Conservation (phyloP, 1,140 invertebrate species). For the Drosophila ananassae region DNA sequence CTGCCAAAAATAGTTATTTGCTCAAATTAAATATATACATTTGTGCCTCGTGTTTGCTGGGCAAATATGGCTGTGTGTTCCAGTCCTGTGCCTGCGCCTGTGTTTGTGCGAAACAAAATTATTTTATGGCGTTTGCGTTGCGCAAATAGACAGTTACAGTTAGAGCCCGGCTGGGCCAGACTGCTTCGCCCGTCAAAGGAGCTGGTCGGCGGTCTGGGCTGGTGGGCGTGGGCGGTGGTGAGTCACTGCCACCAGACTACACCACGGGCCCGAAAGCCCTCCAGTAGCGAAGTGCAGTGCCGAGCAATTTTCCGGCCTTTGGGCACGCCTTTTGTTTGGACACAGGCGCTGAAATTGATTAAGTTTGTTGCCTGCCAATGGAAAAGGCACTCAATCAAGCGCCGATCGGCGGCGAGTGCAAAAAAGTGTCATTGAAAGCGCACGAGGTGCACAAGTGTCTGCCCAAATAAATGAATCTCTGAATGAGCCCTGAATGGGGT, state of each 20-base stretch:
- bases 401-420: constrained; percentile 24
- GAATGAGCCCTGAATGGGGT: constrained; percentile 12
- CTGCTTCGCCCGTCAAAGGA: constrained; percentile 29
- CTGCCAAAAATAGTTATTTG: constrained; percentile 70
- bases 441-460: constrained; percentile 40
- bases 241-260: constrained; percentile 36
- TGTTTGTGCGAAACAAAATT: constrained; percentile 68
- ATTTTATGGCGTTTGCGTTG: constrained; percentile 69
- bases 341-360: constrained; percentile 77
- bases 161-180: constrained; percentile 2
- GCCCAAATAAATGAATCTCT: constrained; percentile 58
- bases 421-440: constrained; percentile 55
- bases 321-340: constrained; percentile 75
- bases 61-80: constrained; percentile 66
- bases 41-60: constrained; percentile 72
- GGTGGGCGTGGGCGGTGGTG: constrained; percentile 16
- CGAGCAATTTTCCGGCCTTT: constrained; percentile 73
- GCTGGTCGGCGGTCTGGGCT: constrained; percentile 9
- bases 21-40: constrained; percentile 80
- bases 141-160: constrained; percentile 37
- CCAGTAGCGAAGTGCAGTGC: background rate
- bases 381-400: constrained; percentile 75
- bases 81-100: background rate
- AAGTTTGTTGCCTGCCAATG: constrained; percentile 78
- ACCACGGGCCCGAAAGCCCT: background rate